Evolutionary conservation across 2,113 vertebrate genomes (phyloP).

Genomic region (Ochotona princeps): DNA sequence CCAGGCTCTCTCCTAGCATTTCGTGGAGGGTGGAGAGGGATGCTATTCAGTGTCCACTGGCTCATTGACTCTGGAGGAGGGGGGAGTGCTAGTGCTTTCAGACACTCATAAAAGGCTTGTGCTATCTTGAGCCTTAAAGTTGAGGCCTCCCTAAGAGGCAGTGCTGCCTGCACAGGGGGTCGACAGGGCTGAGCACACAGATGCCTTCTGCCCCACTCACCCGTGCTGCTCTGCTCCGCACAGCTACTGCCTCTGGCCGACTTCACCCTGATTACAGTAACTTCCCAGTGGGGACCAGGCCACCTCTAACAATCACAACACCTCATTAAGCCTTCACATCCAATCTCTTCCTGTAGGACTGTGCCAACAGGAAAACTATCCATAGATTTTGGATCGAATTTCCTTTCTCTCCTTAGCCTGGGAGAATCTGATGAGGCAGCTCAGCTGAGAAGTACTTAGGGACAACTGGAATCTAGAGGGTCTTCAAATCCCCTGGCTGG

Average conservation of each 20-base stretch:
- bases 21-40: background rate
- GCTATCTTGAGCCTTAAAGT: conserved; percentile 1
- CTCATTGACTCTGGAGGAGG: background rate
- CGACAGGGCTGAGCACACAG: fast-evolving
- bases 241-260: conserved; percentile 56
- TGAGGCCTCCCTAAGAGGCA: background rate
- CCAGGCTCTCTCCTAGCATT: background rate
- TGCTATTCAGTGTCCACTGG: background rate
- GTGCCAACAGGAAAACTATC: background rate
- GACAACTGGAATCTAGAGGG: background rate
- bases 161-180: background rate
- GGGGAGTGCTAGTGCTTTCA: background rate
- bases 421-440: background rate
- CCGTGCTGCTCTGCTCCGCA: background rate
- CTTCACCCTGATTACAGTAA: conserved; percentile 38
- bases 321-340: conserved; percentile 48
- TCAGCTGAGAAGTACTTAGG: background rate
- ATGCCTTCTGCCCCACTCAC: background rate
- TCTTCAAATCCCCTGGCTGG: background rate
- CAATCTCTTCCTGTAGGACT: conserved; percentile 8
- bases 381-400: conserved; percentile 45
- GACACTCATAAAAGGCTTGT: background rate
- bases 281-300: conserved; percentile 55
- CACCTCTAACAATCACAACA: conserved; percentile 66
- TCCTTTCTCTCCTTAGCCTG: background rate